Evolutionary conservation across 2,113 vertebrate genomes (phyloP).

Genomic region (Lepus americanus): DNA sequence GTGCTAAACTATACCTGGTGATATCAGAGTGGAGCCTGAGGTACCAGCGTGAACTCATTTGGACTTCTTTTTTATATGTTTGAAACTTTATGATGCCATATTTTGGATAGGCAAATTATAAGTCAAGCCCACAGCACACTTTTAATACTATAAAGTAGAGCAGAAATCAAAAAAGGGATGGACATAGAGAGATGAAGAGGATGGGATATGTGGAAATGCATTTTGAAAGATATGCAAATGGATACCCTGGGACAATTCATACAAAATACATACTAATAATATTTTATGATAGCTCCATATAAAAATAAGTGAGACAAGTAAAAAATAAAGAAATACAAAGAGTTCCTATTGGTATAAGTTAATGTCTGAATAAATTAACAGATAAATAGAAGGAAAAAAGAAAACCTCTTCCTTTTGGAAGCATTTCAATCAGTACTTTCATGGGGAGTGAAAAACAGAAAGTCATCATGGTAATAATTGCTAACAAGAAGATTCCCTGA

Average conservation of each 20-base stretch:
- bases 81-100: background rate
- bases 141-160: background rate
- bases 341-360: background rate
- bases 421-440: background rate
- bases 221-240: background rate
- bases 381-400: background rate
- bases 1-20: background rate
- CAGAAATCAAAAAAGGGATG: background rate
- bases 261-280: background rate
- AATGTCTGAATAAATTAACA: background rate
- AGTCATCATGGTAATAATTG: background rate
- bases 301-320: background rate
- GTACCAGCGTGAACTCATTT: background rate
- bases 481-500: background rate
- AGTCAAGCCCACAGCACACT: background rate
- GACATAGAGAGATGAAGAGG: background rate
- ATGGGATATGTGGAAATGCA: background rate
- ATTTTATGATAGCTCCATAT: background rate
- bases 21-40: background rate
- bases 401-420: background rate
- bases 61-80: background rate
- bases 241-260: background rate
- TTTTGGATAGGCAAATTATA: background rate
- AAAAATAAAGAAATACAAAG: background rate
- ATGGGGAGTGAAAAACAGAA: background rate